A percentile compares a stretch with the other conserved stretches of the same genome.
phyloP scores from a whole-genome alignment of 1,140 invertebrate genomes.

The Bradysia coprophila region DNA sequence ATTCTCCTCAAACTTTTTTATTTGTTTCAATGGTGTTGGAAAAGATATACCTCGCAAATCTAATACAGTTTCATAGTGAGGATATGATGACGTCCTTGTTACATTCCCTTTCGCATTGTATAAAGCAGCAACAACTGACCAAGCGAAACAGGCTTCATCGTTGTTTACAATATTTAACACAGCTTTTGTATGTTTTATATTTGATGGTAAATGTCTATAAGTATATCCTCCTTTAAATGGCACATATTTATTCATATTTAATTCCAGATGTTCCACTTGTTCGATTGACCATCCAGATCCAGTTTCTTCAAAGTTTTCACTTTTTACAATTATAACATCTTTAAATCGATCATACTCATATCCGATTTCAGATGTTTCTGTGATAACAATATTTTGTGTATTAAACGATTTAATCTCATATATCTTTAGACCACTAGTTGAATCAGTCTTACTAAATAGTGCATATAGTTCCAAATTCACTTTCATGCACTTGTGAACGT shows the following conservation, averaged over 20 bases:
- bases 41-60: background rate
- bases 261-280: conserved; percentile 7
- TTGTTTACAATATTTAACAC: conserved; percentile 11
- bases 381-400: no score
- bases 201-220: conserved; percentile 8
- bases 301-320: background rate
- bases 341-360: no score
- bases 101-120: conserved; percentile 3
- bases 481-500: no score
- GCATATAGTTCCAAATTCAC: no score
- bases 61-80: conserved; percentile 3
- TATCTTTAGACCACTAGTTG: no score
- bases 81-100: conserved; percentile 5
- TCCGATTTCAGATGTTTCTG: no score
- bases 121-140: conserved; percentile 7
- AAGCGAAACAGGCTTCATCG: conserved; percentile 11
- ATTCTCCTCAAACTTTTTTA: background rate
- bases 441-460: no score
- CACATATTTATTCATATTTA: conserved; percentile 10
- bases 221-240: conserved; percentile 8
- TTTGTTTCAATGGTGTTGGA: background rate
- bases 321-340: no score
- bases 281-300: conserved; percentile 9
- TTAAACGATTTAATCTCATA: no score
- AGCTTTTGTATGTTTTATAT: conserved; percentile 3